phyloP scores from a whole-genome alignment of 1,140 invertebrate genomes.

The Leptoteleia sp. region DNA sequence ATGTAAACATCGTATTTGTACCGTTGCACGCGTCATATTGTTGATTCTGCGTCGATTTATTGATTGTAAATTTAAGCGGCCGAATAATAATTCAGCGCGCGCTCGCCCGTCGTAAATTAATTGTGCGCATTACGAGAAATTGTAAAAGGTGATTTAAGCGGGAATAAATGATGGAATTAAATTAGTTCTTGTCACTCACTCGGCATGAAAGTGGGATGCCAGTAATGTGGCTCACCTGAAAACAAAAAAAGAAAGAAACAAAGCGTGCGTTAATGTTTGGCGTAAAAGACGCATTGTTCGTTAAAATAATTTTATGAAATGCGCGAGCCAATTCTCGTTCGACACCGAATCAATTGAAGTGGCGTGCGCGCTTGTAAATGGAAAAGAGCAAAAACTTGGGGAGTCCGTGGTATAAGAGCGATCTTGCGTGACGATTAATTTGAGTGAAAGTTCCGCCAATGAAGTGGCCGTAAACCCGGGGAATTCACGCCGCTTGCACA shows the following conservation, averaged over 20 bases:
- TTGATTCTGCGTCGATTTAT: conserved; percentile 19
- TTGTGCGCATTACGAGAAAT: background rate
- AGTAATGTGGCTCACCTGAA: too few relatives aligned
- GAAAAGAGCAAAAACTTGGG: conserved; percentile 30
- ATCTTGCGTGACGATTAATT: conserved; percentile 64
- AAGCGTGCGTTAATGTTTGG: too few relatives aligned
- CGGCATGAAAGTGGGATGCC: too few relatives aligned
- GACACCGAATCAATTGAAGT: conserved; percentile 20
- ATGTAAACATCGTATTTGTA: conserved; percentile 13
- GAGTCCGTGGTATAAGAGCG: conserved; percentile 13
- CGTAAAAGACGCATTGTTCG: too few relatives aligned
- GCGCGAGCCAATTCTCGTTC: background rate
- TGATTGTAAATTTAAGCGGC: conserved; percentile 24
- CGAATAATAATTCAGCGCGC: conserved; percentile 7
- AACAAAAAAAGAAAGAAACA: too few relatives aligned
- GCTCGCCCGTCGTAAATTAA: conserved; percentile 5
- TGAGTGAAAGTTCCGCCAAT: conserved; percentile 61
- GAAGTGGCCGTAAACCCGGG: conserved; percentile 29
- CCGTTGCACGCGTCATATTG: conserved; percentile 2
- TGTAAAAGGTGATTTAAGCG: background rate
- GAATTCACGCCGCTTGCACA: conserved; percentile 51
- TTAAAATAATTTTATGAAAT: too few relatives aligned
- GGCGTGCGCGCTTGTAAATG: background rate
- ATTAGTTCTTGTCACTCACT: conserved; percentile 15
- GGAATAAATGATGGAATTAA: background rate